A percentile compares a stretch with the other conserved stretches of the same genome.
Evolutionary conservation across 1,140 invertebrate genomes (phyloP).

Genomic region (Bombus pyrosoma): DNA sequence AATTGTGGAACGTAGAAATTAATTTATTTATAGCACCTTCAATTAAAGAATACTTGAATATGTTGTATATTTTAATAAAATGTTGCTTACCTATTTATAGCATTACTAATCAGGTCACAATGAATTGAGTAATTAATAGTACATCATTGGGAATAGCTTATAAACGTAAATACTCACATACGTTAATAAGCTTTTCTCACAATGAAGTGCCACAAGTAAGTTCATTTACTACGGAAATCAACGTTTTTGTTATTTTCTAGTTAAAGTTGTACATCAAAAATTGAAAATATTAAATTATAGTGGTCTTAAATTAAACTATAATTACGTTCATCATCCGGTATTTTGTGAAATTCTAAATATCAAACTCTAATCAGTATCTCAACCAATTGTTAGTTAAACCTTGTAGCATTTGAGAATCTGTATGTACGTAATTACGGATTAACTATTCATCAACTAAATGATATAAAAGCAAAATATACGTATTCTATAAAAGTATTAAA

Average conservation of each 20-base stretch:
- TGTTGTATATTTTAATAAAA: conserved; percentile 48
- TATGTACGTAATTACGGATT: conserved; percentile 15
- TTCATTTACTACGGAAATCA: conserved; percentile 2
- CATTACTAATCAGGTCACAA: not conserved
- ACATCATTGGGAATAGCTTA: not conserved
- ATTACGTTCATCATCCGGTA: not conserved
- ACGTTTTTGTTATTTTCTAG: conserved; percentile 12
- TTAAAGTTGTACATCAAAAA: not conserved
- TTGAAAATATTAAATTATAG: not conserved
- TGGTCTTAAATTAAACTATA: conserved; percentile 4
- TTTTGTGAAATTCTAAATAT: not conserved
- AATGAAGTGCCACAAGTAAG: conserved; percentile 42
- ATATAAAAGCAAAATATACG: not conserved
- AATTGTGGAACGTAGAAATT: conserved; percentile 6
- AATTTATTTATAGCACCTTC: conserved; percentile 46
- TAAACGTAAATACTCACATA: not conserved
- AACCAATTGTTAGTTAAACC: not conserved
- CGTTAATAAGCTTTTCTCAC: conserved; percentile 34
- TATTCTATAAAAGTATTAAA: not conserved
- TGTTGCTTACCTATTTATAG: conserved; percentile 44
- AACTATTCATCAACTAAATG: not conserved
- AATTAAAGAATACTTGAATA: not conserved
- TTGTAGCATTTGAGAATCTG: not conserved
- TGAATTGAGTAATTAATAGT: conserved; percentile 12
- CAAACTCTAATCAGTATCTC: not conserved